A percentile compares a stretch with the other conserved stretches of the same genome.
These are phyloP conservation scores for Petroica traversi DNA, from an alignment of 2,113 vertebrate genomes.

Conservation along the genomic window DNA sequence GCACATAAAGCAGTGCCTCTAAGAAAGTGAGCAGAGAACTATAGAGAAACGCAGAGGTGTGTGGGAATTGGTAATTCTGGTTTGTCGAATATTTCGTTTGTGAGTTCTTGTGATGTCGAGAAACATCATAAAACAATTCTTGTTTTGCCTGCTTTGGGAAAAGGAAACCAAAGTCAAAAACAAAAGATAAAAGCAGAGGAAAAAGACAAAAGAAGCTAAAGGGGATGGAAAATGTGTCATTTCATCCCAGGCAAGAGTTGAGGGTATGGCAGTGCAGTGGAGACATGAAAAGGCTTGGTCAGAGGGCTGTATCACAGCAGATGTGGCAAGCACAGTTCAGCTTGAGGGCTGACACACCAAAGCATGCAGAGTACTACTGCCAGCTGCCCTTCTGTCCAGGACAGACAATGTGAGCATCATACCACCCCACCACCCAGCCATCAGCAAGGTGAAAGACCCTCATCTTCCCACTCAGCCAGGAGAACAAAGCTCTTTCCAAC, in stretches of 20 bases:
- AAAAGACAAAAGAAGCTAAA: not conserved
- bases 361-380: not conserved
- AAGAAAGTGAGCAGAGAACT: not conserved
- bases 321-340: not conserved
- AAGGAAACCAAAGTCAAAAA: not conserved
- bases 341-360: not conserved
- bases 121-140: not conserved
- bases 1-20: not conserved
- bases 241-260: not conserved
- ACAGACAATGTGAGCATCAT: not conserved
- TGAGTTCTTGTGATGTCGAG: not conserved
- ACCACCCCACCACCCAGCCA: accelerated
- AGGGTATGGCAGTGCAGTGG: not conserved
- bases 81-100: not conserved
- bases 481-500: not conserved
- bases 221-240: not conserved
- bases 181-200: not conserved
- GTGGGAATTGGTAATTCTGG: not conserved
- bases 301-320: not conserved
- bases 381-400: not conserved
- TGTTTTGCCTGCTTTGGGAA: not conserved
- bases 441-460: not conserved
- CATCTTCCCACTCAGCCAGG: not conserved
- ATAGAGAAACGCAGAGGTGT: not conserved
- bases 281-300: not conserved